Percentiles rank a stretch among this genome's conserved stretches.
Evolutionary conservation across 2,888 invertebrate genomes (phyloP).

Genomic region (Ommatoiulus sabulosus): DNA sequence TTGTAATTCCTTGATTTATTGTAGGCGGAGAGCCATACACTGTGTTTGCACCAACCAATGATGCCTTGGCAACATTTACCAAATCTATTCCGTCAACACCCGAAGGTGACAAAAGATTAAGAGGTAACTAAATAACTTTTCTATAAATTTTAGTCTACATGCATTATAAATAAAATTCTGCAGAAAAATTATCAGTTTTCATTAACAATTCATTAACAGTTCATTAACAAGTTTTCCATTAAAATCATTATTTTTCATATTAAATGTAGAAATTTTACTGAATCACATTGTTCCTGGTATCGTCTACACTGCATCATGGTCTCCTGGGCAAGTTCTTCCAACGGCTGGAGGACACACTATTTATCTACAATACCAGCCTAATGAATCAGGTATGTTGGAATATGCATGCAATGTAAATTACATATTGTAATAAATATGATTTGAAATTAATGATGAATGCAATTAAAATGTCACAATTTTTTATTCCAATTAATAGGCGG

Average conservation of each 20-base stretch:
- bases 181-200: too few relatives aligned
- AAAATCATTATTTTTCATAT: background rate
- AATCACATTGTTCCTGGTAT: constrained; percentile 57
- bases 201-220: background rate
- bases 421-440: background rate
- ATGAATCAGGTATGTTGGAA: constrained; percentile 56
- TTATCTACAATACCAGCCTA: constrained; percentile 56
- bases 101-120: constrained; percentile 51
- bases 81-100: constrained; percentile 54
- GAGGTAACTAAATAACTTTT: constrained; percentile 52
- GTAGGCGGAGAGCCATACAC: constrained; percentile 56
- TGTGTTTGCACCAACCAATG: constrained; percentile 56
- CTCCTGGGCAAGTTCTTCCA: constrained; percentile 52
- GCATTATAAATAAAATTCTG: background rate
- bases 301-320: constrained; percentile 54
- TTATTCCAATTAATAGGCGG: constrained; percentile 48
- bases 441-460: background rate
- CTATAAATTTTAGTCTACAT: background rate
- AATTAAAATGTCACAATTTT: too few relatives aligned
- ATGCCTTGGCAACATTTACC: constrained; percentile 39
- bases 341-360: constrained; percentile 53
- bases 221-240: background rate
- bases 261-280: constrained; percentile 49
- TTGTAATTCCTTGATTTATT: background rate
- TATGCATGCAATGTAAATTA: background rate